Evolutionary conservation across 2,797 vertebrate genomes (phyloP), one percentile per base, ranked within the genome.

Genomic region (Caiman crocodilus): DNA sequence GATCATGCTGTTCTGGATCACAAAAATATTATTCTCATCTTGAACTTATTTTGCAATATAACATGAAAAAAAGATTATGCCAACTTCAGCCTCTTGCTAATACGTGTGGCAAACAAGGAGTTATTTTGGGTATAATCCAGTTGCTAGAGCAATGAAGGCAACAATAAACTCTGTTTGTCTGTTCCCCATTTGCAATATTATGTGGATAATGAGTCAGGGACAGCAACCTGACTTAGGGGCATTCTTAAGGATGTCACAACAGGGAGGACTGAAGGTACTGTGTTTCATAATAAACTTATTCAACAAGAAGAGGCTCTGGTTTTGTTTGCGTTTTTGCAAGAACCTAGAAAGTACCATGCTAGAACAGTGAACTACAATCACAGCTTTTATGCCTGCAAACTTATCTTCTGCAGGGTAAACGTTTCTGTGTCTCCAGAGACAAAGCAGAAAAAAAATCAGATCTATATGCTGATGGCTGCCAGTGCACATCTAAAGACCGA

Each of bases 11-110:
- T 89, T 65, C 15, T 85, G 64, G 90, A 88, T 90, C 61, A 9
- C 76, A 87, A 59, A 16, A 63, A 85, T 93, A 71, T 67, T 35
- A 26, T 94, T 78, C 6, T 16, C 61, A 25, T 42, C 57, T 91
- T 90, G 76, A 20, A 64, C 84, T 92, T 89, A 21, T 78, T 88
- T 79, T 67, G 21, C 56, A 58, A 30, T 85, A 5, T 79, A 35
- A 28, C 60, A 87, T 56, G 79, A 73, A 84, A 28, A 76, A 2
- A 84, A 84, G 26, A 9, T 13, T 63, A 42, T 2, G 30, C 13
- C 20, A 82, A 58, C 73, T 78, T 55, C 61, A 59, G 78, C 76
- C 35, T 35, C 82, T 85, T 82, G 74, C 69, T 50, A 35, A 90
- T 87, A 80, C 25, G 21, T 59, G 91, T 61, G 50, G 73, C 71